phyloP scores from a whole-genome alignment of 2,113 vertebrate genomes.

The Cyanistes caeruleus region DNA sequence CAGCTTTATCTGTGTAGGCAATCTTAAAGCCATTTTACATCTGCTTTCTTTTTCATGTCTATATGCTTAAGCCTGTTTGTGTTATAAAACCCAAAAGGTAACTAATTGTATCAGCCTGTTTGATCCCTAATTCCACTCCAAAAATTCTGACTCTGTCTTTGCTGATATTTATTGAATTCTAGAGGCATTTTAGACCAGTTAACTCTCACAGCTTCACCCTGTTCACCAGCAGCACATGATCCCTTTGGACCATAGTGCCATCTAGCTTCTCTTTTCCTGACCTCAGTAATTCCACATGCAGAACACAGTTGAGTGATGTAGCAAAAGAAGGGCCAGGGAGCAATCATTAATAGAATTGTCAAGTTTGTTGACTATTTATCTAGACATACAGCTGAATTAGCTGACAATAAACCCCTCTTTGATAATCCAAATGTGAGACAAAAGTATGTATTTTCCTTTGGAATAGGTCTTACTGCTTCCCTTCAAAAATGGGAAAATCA shows the following conservation, averaged over 20 bases:
- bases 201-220: background rate
- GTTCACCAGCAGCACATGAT: background rate
- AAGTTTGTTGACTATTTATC: background rate
- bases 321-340: background rate
- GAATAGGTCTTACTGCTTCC: background rate
- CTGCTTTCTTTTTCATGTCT: background rate
- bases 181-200: background rate
- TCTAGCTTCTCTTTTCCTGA: conserved; percentile 64
- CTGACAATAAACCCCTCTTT: background rate
- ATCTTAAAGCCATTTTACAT: background rate
- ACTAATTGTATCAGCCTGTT: background rate
- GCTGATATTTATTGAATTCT: background rate
- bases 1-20: background rate
- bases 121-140: background rate
- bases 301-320: background rate
- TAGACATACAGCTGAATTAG: background rate
- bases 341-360: background rate
- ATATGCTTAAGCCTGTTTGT: background rate
- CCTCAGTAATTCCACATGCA: background rate
- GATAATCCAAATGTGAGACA: background rate
- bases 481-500: background rate
- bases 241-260: conserved; percentile 67
- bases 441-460: background rate
- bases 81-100: background rate
- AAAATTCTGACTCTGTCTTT: background rate